Conservation (phyloP, 2,888 invertebrate genomes). For the Apotomis capreana region DNA sequence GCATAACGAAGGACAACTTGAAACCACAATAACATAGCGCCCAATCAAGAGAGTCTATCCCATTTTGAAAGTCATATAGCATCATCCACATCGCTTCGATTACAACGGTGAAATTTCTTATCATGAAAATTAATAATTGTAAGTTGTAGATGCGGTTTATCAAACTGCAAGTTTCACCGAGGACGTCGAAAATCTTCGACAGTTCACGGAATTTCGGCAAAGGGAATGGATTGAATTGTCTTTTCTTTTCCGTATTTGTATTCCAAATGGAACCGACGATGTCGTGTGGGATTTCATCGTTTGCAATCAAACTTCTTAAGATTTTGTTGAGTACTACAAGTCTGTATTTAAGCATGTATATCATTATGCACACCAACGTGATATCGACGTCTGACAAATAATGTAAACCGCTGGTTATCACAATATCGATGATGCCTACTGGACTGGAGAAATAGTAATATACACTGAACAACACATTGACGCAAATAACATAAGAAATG, state of each 20-base stretch:
- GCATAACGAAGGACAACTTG: neutral
- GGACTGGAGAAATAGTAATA: neutral
- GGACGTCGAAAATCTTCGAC: conserved; percentile 1
- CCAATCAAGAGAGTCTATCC: neutral
- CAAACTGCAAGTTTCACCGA: conserved; percentile 9
- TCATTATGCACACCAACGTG: neutral
- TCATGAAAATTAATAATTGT: neutral
- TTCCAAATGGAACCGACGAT: neutral
- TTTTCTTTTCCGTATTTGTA: neutral
- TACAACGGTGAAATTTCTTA: neutral
- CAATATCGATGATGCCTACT: neutral
- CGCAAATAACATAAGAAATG: neutral
- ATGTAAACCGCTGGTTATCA: neutral
- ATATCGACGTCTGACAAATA: neutral
- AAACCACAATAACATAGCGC: neutral
- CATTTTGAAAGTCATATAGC: neutral
- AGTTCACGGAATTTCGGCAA: neutral
- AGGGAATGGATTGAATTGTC: neutral
- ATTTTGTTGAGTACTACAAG: neutral
- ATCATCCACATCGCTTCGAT: neutral
- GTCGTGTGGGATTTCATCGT: neutral
- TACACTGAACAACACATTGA: neutral
- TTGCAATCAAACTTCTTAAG: neutral
- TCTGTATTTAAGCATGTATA: neutral
- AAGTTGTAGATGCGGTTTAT: conserved; percentile 18